Conservation (phyloP, 1,140 invertebrate genomes). For the Campoletis sonorensis region DNA sequence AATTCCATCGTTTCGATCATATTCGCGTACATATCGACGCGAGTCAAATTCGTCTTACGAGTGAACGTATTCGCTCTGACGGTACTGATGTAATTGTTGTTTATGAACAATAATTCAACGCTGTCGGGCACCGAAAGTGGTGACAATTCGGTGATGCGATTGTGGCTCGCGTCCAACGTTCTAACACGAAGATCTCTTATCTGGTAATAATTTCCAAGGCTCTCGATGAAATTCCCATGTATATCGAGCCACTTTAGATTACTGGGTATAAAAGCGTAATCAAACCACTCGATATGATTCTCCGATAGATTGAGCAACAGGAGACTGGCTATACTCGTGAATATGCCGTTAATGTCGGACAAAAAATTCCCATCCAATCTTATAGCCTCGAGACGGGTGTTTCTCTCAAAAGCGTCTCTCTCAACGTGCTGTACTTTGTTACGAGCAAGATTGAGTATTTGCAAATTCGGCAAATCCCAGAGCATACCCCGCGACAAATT, state of each 20-base stretch:
- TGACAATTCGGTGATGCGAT: constrained; percentile 87
- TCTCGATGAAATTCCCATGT: constrained; percentile 91
- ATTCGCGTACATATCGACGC: constrained; percentile 93
- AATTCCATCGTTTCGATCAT: constrained; percentile 88
- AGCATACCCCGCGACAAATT: constrained; percentile 91
- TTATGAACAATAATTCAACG: constrained; percentile 91
- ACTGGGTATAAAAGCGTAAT: constrained; percentile 91
- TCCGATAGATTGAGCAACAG: constrained; percentile 93
- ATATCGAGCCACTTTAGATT: constrained; percentile 94
- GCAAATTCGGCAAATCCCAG: constrained; percentile 87
- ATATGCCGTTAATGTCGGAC: constrained; percentile 91
- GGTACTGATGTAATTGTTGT: constrained; percentile 90
- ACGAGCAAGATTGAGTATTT: constrained; percentile 90
- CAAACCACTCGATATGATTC: constrained; percentile 94
- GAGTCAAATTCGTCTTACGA: constrained; percentile 88
- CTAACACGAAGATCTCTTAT: constrained; percentile 83
- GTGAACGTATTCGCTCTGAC: constrained; percentile 91
- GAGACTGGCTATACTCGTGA: constrained; percentile 86
- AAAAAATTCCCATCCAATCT: constrained; percentile 91
- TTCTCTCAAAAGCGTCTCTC: constrained; percentile 87
- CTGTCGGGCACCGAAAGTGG: constrained; percentile 91
- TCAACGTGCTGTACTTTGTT: constrained; percentile 92
- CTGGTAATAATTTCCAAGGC: constrained; percentile 90
- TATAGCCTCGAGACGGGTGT: constrained; percentile 88
- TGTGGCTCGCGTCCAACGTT: constrained; percentile 91